Conservation (phyloP, 2,888 invertebrate genomes). For the Acronicta psi region DNA sequence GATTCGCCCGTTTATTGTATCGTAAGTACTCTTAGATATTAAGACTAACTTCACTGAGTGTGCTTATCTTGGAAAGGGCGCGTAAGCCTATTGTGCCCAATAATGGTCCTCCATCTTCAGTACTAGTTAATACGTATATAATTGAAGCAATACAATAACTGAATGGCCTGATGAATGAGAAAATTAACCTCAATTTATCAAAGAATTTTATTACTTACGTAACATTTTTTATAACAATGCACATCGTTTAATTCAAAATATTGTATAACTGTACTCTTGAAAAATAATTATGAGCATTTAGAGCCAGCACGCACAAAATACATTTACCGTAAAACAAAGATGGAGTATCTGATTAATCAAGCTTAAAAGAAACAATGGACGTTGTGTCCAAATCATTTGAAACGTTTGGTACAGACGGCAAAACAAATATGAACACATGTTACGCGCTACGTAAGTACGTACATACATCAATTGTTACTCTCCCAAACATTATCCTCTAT, state of each 20-base stretch:
- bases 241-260: neutral
- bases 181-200: neutral
- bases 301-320: neutral
- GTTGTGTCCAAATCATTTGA: constrained; percentile 10
- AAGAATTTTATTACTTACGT: no score
- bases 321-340: constrained; percentile 1
- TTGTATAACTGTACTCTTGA: neutral
- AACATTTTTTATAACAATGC: neutral
- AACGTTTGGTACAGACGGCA: neutral
- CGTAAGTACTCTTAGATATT: constrained; percentile 10
- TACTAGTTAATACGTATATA: constrained; percentile 8
- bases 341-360: constrained; percentile 1
- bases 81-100: constrained; percentile 11
- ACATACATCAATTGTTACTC: constrained; percentile 28
- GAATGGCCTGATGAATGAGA: neutral
- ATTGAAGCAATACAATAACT: constrained; percentile 2
- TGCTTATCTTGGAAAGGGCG: constrained; percentile 12
- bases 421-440: constrained; percentile 18
- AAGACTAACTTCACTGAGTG: constrained; percentile 12
- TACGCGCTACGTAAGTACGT: neutral
- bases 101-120: constrained; percentile 12
- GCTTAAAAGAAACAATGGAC: neutral
- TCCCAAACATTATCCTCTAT: constrained; percentile 46
- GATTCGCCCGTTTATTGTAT: constrained; percentile 10
- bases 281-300: neutral